Evolutionary conservation across 2,888 invertebrate genomes (phyloP), one percentile per base, ranked within the genome.

Genomic region (Belgica antarctica): DNA sequence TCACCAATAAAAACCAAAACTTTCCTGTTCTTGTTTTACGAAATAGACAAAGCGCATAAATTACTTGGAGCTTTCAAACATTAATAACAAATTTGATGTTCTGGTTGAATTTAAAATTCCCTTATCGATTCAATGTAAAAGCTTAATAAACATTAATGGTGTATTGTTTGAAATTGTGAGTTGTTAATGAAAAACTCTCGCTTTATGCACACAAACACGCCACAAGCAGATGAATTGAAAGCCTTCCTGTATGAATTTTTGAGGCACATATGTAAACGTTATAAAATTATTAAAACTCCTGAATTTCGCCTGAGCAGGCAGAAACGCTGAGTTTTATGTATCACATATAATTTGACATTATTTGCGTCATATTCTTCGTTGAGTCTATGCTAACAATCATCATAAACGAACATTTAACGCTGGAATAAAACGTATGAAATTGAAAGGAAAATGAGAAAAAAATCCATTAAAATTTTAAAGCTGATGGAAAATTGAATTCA

Each of bases 111-210:
- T 59, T 25, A 27, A 59, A 59, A 59, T 59, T 59, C 59, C 59
- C 59, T 59, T 59, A 59, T 59, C 59, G 59, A 59, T 59, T 19
- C 8, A 10, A 24, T 59, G 25, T 59, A 15, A 27, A 15, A 24
- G 15, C 59, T 27, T 27, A 59, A 59, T 27, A 59, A 59, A 59
- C 59, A 59, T 59, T 59, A 25, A 59, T 27, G 59, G n/a, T 25
- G 12, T 27, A 59, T 59, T 59, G 27, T n/a, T n/a, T 27, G 17
- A 59, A 59, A 59, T 59, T 22, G 59, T 19, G 27, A 27, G 59
- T 12, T 27, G 59, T 59, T 59, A 59, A 59, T 59, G 59, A 25
- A 27, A 27, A 27, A 19, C 22, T 52, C 17, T 4, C 24, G 19
- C 17, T 7, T 2, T 24, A n/a, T 22, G 22, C 2, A 27, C 59